Base-by-base conservation (phyloP, 2,888 invertebrate genomes). In the Ctena decussata region DNA sequence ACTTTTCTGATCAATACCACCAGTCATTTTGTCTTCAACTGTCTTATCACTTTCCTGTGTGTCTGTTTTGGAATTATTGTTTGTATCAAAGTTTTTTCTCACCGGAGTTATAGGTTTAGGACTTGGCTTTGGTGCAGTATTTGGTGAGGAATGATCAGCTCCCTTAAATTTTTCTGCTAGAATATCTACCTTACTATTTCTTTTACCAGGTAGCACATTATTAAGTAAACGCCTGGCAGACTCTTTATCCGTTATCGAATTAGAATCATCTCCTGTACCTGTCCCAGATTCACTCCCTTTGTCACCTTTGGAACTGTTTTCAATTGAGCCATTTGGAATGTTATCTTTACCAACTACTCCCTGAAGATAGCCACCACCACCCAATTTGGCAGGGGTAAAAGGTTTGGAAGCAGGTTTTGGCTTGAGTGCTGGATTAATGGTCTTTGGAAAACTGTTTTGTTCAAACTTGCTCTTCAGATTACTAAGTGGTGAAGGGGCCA, bases 101-200 rank as follows among this genome's bases (percentile, higher is more conserved):
- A 78, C 78, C 44, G 75, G 46, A 18, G 37, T 44, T 37, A 11
- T 27, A 8, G 81, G 81, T 60, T 85, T 85, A 44, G 84, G 73
- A 41, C 76, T 78, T 8, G 79, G 74, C 65, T 85, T 85, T 32
- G 70, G 35, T 53, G 73, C 53, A 11, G 39, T 53, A 46, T 78
- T 65, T 18, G 75, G 72, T 35, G 44, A 65, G 11, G 65, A 65
- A 21, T 65, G 49, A 3, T 41, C 39, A 35, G 21, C 57, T 11
- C 21, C 49, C 24, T 70, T 60, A 72, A 85, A 85, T n/a, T n/a
- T n/a, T 15, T 71, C 78, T 30, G 53, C 75, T 71, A 81, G 78
- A 85, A 81, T 85, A 75, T 79, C 78, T 11, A 76, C 35, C 49
- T 72, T 76, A 78, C 78, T 78, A 32, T 81, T 57, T 71, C 75